These are phyloP conservation scores for Phainopepla nitens DNA, from an alignment of 2,113 vertebrate genomes.

Conservation along the genomic window DNA sequence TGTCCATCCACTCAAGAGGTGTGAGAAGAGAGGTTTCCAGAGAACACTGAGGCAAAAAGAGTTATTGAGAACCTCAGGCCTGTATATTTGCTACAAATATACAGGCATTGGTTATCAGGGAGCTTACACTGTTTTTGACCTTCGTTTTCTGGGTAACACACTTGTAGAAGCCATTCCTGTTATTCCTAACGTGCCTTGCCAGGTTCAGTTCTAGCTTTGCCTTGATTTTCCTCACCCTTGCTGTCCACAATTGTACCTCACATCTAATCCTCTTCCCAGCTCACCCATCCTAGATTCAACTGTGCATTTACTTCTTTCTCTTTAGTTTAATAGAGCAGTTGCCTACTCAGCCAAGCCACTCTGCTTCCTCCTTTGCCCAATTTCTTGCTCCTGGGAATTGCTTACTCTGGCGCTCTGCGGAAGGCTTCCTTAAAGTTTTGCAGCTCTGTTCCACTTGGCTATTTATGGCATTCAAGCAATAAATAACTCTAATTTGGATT, in stretches of 20 bases:
- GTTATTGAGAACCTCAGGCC: not conserved
- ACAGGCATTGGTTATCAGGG: not conserved
- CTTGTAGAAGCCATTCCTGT: not conserved
- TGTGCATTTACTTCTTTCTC: not conserved
- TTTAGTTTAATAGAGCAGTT: not conserved
- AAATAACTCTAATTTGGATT: not conserved
- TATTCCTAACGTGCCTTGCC: fast-evolving
- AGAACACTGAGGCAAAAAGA: not conserved
- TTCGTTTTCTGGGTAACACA: not conserved
- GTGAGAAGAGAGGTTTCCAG: not conserved
- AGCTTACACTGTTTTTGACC: not conserved
- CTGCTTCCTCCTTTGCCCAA: not conserved
- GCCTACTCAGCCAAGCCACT: not conserved
- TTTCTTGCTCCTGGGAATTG: not conserved
- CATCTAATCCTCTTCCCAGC: not conserved
- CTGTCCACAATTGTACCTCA: not conserved
- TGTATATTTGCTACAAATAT: not conserved
- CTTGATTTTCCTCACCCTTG: not conserved
- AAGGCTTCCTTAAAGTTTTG: not conserved
- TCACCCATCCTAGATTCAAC: not conserved
- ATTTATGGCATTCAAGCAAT: not conserved
- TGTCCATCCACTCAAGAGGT: too few relatives aligned
- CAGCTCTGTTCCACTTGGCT: not conserved
- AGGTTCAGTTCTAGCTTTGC: not conserved
- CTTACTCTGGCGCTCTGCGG: fast-evolving